Base-by-base conservation (phyloP, 2,888 invertebrate genomes). In the Dolichopus griseipennis region DNA sequence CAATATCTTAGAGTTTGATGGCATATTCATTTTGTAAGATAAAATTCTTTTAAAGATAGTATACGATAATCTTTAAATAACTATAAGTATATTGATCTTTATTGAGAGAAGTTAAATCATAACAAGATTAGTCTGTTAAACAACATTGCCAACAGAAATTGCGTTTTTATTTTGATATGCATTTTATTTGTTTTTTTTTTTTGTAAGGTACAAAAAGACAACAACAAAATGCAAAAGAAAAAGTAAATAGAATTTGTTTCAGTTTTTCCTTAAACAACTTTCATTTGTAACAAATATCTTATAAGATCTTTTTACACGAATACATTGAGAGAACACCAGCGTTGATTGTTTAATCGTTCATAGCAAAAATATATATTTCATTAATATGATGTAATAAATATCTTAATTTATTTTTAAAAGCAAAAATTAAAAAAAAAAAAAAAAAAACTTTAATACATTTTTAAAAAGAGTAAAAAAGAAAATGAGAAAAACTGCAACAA, bases 371-470 rank as follows among this genome's bases (percentile, higher is more conserved):
- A 52, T 27, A 27, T 52, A 52, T 52, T 52, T 52, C 52, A 52
- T 52, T 52, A 52, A 52, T 52, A 52, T 52, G 52, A 52, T 52
- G 52, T 52, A 52, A 52, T 52, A 52, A 52, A 52, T 52, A 52
- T 52, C 52, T 52, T 52, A 52, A 52, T 52, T 52, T 52, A 52
- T 52, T 52, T 52, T 52, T 18, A 52, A 52, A 52, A 52, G 18
- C 9, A 52, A 52, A 52, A 52, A 52, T 12, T 4, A 18, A 18
- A 52, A 52, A 52, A 52, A 52, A 2, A 52, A 52, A 52, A 52
- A 52, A n/a, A 27, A 27, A 27, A 5, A 4, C 5, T 27, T 27
- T 27, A 27, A 27, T 27, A 27, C 27, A 27, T 27, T 27, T 27
- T 27, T 5, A 27, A 27, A 27, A 27, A 27, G 27, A 27, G 27